phyloP scores from a whole-genome alignment of 35 echinoderm and acorn worm species.

The Anneissia japonica region DNA sequence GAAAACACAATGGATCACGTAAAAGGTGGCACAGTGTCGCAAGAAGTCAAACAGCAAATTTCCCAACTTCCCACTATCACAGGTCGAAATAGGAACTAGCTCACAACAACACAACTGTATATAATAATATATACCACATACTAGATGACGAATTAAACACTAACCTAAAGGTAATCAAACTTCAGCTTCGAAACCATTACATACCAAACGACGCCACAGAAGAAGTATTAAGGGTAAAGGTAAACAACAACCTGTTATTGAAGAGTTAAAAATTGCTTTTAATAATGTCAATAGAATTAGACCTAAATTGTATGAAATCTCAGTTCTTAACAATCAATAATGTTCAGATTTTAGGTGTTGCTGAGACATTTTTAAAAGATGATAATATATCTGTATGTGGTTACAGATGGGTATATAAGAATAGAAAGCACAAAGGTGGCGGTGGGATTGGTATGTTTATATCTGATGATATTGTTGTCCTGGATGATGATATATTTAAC shows the following conservation, averaged over 20 bases:
- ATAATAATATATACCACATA: neutral
- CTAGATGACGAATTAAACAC: neutral
- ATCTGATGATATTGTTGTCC: neutral
- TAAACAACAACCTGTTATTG: neutral
- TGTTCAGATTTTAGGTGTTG: conserved; percentile 5
- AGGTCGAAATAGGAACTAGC: neutral
- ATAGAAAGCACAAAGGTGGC: neutral
- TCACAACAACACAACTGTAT: neutral
- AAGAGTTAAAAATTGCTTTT: conserved; percentile 13
- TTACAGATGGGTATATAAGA: neutral
- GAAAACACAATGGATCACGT: too few species aligned
- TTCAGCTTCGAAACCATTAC: too few species aligned
- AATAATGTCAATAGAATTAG: conserved; percentile 12
- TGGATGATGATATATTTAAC: conserved; percentile 15
- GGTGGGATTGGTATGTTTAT: conserved; percentile 8
- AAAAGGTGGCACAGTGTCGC: too few species aligned
- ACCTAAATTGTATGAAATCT: conserved; percentile 12
- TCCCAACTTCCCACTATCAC: too few species aligned
- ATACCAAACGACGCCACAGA: neutral
- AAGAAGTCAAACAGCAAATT: too few species aligned
- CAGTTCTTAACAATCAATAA: neutral
- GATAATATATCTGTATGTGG: neutral
- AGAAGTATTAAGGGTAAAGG: neutral
- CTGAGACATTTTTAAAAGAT: conserved; percentile 20
- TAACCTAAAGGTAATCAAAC: too few species aligned